phyloP scores from a whole-genome alignment of 2,113 vertebrate species.

The Odocoileus hemionus region DNA sequence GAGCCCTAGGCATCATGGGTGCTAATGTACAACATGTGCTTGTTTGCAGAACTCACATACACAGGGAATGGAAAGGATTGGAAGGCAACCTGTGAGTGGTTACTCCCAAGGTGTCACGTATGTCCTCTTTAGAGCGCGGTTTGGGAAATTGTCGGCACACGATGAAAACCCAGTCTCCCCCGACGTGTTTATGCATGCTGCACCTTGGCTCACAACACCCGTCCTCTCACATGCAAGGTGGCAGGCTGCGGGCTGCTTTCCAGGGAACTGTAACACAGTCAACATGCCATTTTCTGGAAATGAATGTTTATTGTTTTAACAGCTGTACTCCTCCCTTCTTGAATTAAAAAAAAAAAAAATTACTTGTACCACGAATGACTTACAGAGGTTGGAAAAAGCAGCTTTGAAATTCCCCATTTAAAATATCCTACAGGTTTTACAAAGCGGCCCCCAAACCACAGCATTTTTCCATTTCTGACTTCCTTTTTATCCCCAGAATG shows the following conservation, averaged over 20 bases:
- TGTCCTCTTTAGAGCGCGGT: not conserved
- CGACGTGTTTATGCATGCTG: not conserved
- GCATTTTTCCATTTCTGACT: conserved; percentile 46
- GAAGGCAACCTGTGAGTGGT: not conserved
- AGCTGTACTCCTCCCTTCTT: conserved; percentile 59
- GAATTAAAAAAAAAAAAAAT: conserved; percentile 36
- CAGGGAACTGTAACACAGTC: conserved; percentile 45
- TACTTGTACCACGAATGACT: conserved; percentile 42
- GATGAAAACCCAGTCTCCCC: not conserved
- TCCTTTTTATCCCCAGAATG: not conserved
- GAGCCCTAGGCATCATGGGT: not conserved
- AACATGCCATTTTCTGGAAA: conserved; percentile 31
- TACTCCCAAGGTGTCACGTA: not conserved
- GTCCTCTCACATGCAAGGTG: conserved; percentile 18
- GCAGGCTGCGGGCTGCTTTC: conserved; percentile 49
- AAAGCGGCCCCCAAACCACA: conserved; percentile 41
- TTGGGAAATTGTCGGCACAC: not conserved
- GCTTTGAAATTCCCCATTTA: conserved; percentile 47
- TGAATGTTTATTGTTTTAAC: conserved; percentile 60
- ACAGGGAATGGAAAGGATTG: not conserved
- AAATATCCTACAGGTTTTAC: conserved; percentile 47
- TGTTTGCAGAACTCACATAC: not conserved
- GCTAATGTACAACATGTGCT: not conserved
- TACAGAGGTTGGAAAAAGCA: conserved; percentile 43
- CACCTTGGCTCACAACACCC: not conserved